Conservation (phyloP, 2,113 vertebrate species). For the Bungarus multicinctus region DNA sequence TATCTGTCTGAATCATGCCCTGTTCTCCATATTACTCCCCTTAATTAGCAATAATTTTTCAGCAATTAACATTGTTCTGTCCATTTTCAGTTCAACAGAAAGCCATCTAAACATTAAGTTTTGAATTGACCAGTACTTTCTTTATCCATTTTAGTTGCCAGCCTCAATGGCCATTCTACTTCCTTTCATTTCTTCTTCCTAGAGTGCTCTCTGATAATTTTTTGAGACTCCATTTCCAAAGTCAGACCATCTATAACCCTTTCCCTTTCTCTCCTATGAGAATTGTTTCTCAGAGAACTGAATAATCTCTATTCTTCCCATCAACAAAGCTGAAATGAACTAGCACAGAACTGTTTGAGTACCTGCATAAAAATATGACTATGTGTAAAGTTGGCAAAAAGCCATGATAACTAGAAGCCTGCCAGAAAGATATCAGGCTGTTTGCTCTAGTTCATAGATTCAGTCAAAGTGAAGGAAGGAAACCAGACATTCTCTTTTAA, state of each 20-base stretch:
- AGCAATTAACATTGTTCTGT: background rate
- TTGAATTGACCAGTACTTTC: background rate
- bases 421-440: background rate
- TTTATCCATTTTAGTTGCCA: background rate
- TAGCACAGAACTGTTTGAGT: background rate
- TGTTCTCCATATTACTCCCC: background rate
- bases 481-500: background rate
- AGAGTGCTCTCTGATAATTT: background rate
- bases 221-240: background rate
- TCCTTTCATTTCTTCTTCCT: background rate
- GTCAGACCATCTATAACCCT: background rate
- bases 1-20: background rate
- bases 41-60: background rate
- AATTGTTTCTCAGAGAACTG: background rate
- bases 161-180: background rate
- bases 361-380: background rate
- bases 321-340: background rate
- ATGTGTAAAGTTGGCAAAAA: background rate
- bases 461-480: background rate
- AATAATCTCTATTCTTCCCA: background rate
- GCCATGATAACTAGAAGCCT: background rate
- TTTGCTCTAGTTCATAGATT: background rate
- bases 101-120: background rate
- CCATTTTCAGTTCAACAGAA: background rate
- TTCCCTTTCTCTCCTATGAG: background rate